Evolutionary conservation across 2,888 invertebrate species (phyloP).

Genomic region (Cryptocephalus moraei): DNA sequence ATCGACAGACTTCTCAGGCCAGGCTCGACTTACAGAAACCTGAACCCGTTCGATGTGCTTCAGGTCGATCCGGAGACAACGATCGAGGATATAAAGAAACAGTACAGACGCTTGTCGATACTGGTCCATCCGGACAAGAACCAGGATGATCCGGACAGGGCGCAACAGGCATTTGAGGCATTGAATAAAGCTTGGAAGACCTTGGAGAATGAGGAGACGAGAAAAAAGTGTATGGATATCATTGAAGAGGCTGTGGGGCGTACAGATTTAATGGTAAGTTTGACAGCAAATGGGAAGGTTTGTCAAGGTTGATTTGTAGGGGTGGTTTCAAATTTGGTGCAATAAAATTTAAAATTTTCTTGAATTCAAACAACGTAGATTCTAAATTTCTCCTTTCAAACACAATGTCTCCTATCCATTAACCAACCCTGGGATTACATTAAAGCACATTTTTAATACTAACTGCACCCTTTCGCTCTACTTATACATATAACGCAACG

Average conservation of each 20-base stretch:
- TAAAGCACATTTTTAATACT: too few relatives aligned
- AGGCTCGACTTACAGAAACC: constrained; percentile 96
- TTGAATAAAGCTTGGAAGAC: constrained; percentile 93
- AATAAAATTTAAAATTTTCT: too few relatives aligned
- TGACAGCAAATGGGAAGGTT: too few relatives aligned
- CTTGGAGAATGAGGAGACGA: constrained; percentile 87
- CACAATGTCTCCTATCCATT: too few relatives aligned
- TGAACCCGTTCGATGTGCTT: constrained; percentile 90
- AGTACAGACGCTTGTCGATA: constrained; percentile 86
- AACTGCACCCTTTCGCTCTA: too few relatives aligned
- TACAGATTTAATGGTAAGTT: constrained; percentile 79
- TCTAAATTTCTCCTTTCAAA: too few relatives aligned
- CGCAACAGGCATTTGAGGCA: constrained; percentile 87
- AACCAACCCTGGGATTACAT: too few relatives aligned
- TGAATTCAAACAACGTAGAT: too few relatives aligned
- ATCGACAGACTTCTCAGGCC: constrained; percentile 91
- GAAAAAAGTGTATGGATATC: constrained; percentile 89
- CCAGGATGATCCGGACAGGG: constrained; percentile 87
- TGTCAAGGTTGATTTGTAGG: too few relatives aligned
- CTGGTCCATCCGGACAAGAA: constrained; percentile 99
- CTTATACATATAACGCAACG: too few relatives aligned
- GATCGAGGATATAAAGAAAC: constrained; percentile 90
- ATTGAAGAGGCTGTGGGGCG: constrained; percentile 94
- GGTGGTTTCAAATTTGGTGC: too few relatives aligned
- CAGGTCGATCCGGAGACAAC: constrained; percentile 85